Conservation (phyloP, 2,888 invertebrate genomes). For the Epinotia demarniana region DNA sequence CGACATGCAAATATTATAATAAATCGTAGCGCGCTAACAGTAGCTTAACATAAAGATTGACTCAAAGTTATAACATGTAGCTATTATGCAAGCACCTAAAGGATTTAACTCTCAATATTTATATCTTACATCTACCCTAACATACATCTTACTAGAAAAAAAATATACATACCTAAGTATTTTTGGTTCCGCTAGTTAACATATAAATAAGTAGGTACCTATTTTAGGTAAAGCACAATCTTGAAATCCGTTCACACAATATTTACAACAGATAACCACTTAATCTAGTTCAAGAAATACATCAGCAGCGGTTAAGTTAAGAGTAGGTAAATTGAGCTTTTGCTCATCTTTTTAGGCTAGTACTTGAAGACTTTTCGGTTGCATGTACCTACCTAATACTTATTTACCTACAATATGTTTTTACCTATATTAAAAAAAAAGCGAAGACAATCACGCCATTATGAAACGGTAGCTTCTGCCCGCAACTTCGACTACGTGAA, state of each 20-base stretch:
- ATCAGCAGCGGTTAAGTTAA: neutral
- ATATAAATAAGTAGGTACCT: neutral
- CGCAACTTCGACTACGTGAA: no score
- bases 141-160: slow-evolving; percentile 47
- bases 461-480: neutral
- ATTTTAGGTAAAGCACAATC: neutral
- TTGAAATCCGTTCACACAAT: neutral
- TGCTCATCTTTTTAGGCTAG: neutral
- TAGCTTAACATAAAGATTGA: slow-evolving; percentile 20
- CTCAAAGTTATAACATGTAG: slow-evolving; percentile 13
- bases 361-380: neutral
- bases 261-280: neutral
- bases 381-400: no score
- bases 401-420: neutral
- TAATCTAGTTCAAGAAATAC: neutral
- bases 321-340: neutral
- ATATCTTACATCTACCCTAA: slow-evolving; percentile 46
- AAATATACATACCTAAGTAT: slow-evolving; percentile 6
- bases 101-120: slow-evolving; percentile 37
- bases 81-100: slow-evolving; percentile 28
- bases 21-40: no score
- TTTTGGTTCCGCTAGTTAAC: slow-evolving; percentile 15
- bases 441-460: neutral
- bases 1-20: no score
- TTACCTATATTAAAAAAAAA: neutral